Base-by-base conservation (phyloP, 2,797 vertebrate genomes). In the Erpetoichthys calabaricus region DNA sequence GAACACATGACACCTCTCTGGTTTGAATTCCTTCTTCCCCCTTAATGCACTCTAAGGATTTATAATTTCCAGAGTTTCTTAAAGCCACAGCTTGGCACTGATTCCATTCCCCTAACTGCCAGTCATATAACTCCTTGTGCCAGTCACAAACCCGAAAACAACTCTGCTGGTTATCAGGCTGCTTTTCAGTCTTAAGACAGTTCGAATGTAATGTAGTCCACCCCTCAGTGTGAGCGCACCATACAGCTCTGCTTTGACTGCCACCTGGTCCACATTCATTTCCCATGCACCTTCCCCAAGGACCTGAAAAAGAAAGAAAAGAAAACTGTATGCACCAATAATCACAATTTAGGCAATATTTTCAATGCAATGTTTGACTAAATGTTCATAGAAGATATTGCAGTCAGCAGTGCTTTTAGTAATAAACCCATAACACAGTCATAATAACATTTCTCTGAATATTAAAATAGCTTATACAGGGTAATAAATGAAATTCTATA, bases 271-370 rank as follows among this genome's bases (percentile, higher is more conserved):
- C 96, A 0, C 96, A 99, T n/a, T 94, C 91, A 2, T 92, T 94
- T 68, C 94, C 94, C 93, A 98, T 97, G 70, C 96, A 99, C 58
- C 94, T 79, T 41, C 96, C 94, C 96, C 96, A 99, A 0, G 91
- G 89, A 79, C 96, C 96, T 99, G 73, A 41, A 59, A 73, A 67
- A 75, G 5, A 57, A 67, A 7, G 65, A 45, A 5, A 57, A 57
- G 63, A 53, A 8, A 9, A 45, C n/a, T 7, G 45, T 8, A 25
- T 41, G 7, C 5, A 5, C 49, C 8, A n/a, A 52, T 6, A 54
- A 6, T 57, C 25, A 61, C 4, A 0, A 50, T 4, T 57, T 45
- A 53, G 6, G 1, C 8, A 9, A 6, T 0, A 5, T 5, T 8
- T 2, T 1, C 60, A 25, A 56, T 56, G 57, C 47, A 45, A 1